Percentiles rank a stretch among this genome's conserved stretches.
These are phyloP conservation scores for Psittacula cyanocephala DNA, from an alignment of 2,113 vertebrate genomes.

Conservation along the genomic window DNA sequence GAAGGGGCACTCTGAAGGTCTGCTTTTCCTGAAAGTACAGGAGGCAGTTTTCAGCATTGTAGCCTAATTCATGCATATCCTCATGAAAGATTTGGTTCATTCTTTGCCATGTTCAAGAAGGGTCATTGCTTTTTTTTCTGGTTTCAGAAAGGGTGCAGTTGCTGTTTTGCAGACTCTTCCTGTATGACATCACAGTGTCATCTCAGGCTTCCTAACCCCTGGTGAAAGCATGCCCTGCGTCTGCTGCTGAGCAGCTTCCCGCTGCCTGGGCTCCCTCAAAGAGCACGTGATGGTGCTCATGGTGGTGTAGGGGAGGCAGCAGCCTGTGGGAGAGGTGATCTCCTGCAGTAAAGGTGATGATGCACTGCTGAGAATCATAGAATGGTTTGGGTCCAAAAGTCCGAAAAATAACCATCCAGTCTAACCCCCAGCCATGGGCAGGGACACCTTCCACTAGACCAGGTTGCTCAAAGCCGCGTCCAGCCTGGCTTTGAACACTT, in stretches of 20 bases:
- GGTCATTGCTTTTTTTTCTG: background rate
- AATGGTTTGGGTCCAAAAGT: background rate
- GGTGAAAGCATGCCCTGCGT: background rate
- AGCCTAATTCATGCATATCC: background rate
- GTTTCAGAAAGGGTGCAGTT: background rate
- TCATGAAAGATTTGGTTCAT: background rate
- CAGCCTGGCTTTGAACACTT: background rate
- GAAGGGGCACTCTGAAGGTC: background rate
- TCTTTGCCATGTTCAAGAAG: background rate
- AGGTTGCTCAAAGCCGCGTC: background rate
- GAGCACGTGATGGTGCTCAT: accelerated
- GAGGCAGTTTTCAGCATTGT: background rate
- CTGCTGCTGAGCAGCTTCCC: background rate
- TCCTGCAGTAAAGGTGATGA: background rate
- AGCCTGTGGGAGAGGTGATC: background rate
- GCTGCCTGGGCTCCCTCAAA: background rate
- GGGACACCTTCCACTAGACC: background rate
- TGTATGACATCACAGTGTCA: background rate
- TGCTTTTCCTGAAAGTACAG: background rate
- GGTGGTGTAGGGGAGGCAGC: accelerated
- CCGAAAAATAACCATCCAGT: background rate
- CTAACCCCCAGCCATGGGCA: background rate
- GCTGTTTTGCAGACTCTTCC: background rate
- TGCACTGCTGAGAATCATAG: background rate
- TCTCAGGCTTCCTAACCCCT: background rate